phyloP scores from a whole-genome alignment of 2,113 vertebrate species.

The Thermophis baileyi region DNA sequence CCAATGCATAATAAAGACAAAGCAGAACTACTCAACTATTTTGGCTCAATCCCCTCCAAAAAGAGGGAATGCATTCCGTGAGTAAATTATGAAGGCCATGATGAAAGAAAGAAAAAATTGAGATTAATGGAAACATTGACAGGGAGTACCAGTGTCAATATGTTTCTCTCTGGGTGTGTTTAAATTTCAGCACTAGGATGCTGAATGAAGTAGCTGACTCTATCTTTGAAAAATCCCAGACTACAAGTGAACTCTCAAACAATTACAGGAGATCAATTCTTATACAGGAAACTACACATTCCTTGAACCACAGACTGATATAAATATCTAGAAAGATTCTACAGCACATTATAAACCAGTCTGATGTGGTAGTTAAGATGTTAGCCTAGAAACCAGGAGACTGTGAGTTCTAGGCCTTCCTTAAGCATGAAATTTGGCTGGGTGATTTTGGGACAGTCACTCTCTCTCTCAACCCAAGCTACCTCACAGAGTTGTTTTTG shows the following conservation, averaged over 20 bases:
- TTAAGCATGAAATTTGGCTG: not conserved
- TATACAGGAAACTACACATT: not conserved
- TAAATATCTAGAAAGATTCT: not conserved
- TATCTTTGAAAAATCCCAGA: not conserved
- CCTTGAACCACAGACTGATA: not conserved
- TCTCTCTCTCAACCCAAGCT: not conserved
- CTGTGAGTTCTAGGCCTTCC: not conserved
- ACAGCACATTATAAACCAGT: not conserved
- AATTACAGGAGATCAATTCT: not conserved
- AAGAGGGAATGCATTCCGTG: not conserved
- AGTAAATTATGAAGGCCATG: not conserved
- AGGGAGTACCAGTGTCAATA: not conserved
- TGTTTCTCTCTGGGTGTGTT: not conserved
- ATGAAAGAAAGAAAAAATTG: not conserved
- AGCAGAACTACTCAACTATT: not conserved
- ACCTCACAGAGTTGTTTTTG: not conserved
- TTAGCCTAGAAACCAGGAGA: not conserved
- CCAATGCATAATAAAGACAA: not conserved
- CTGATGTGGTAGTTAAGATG: not conserved
- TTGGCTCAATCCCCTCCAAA: not conserved
- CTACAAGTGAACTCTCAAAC: not conserved
- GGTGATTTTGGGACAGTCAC: not conserved
- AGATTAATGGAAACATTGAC: not conserved
- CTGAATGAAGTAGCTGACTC: not conserved
- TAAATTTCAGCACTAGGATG: not conserved